Percentiles rank a stretch among this genome's conserved stretches.
These are phyloP conservation scores for Kuschelorhynchus macadamiae DNA, from an alignment of 2,888 invertebrate species.

Conservation along the genomic window DNA sequence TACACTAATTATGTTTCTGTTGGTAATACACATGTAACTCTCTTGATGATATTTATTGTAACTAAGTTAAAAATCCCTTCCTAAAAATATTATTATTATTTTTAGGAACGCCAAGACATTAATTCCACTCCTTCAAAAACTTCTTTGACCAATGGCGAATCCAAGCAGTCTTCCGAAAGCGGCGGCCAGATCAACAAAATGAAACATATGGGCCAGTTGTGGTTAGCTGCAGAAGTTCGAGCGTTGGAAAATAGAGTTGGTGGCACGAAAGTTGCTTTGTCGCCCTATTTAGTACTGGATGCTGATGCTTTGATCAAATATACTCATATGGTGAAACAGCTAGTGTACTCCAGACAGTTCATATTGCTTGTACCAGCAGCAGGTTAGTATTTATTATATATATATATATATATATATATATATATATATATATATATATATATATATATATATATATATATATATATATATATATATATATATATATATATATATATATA, in stretches of 20 bases:
- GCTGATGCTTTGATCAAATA: slow-evolving; percentile 84
- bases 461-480: too few relatives aligned
- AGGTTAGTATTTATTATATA: slow-evolving; percentile 73
- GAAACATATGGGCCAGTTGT: slow-evolving; percentile 89
- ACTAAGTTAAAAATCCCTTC: too few relatives aligned
- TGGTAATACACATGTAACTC: too few relatives aligned
- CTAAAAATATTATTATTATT: too few relatives aligned
- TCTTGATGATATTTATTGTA: too few relatives aligned
- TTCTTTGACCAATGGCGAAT: slow-evolving; percentile 42
- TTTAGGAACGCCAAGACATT: slow-evolving; percentile 54
- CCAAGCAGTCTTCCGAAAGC: neutral
- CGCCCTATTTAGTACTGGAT: slow-evolving; percentile 92
- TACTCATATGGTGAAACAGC: slow-evolving; percentile 83
- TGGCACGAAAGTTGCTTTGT: slow-evolving; percentile 71
- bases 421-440: too few relatives aligned
- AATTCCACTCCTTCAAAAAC: slow-evolving; percentile 50
- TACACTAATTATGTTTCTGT: too few relatives aligned
- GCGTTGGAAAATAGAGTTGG: slow-evolving; percentile 83
- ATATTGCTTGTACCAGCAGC: slow-evolving; percentile 90
- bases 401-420: neutral
- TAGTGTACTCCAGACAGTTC: slow-evolving; percentile 87
- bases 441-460: too few relatives aligned
- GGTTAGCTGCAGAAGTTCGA: slow-evolving; percentile 90
- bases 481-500: too few relatives aligned
- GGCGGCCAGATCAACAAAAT: slow-evolving; percentile 72